These are phyloP conservation scores for Semaprochilodus insignis DNA, from an alignment of 2,797 vertebrate species.

Conservation along the genomic window DNA sequence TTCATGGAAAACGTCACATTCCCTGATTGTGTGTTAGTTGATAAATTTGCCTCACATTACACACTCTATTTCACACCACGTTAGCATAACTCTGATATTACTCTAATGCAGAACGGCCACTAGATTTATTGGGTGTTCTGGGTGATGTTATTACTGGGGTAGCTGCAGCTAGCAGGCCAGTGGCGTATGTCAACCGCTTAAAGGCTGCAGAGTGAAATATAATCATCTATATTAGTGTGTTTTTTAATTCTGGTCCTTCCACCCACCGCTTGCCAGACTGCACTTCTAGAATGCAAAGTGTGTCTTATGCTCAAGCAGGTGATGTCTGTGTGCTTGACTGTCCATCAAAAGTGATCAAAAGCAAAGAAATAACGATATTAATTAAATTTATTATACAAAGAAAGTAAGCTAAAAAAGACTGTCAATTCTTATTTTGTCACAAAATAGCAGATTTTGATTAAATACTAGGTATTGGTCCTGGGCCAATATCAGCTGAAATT, in stretches of 20 bases:
- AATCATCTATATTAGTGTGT: conserved; percentile 2
- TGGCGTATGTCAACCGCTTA: conserved; percentile 27
- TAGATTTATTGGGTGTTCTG: conserved; percentile 37
- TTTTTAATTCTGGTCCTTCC: background rate
- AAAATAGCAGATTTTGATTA: too few species aligned
- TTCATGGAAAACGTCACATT: conserved; percentile 13
- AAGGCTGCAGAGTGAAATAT: background rate
- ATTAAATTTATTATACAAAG: too few species aligned
- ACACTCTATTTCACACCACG: conserved; percentile 45
- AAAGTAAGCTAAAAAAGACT: too few species aligned
- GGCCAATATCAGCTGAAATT: too few species aligned
- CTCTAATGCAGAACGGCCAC: conserved; percentile 29
- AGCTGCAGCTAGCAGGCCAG: conserved; percentile 16
- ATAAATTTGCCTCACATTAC: conserved; percentile 46
- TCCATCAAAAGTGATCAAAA: background rate
- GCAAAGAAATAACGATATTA: too few species aligned
- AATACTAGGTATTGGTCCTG: too few species aligned
- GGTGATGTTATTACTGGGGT: conserved; percentile 38
- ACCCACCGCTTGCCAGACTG: conserved; percentile 15
- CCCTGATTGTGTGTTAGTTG: conserved; percentile 33
- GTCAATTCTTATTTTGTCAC: too few species aligned
- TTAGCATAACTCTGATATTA: conserved; percentile 41
- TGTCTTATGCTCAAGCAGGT: conserved; percentile 5
- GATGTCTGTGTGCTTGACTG: conserved; percentile 9
- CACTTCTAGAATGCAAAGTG: conserved; percentile 9